Evolutionary conservation across 1,140 invertebrate genomes (phyloP), one percentile per base, ranked within the genome.

Genomic region (Anastatus disparis): DNA sequence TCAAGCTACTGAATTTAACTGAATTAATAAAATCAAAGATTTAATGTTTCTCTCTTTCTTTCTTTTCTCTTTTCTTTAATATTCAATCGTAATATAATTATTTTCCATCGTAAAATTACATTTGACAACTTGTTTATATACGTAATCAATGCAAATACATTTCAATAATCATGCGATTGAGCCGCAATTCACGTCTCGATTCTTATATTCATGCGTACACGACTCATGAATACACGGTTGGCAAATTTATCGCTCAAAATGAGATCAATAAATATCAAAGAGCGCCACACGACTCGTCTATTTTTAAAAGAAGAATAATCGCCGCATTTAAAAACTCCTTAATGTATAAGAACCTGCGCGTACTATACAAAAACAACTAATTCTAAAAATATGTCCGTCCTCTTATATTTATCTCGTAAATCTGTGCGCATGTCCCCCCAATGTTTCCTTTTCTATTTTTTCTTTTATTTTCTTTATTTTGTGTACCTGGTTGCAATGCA

Each of bases 211-310:
- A 35, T 2, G 7, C 20, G 7, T 24, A 26, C 31, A 9, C n/a
- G 4, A 12, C 8, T n/a, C n/a, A n/a, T n/a, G n/a, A n/a, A n/a
- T n/a, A n/a, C n/a, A n/a, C n/a, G n/a, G n/a, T n/a, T n/a, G n/a
- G n/a, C n/a, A n/a, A 29, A 63, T 70, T 70, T 53, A 70, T 55
- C 1, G 9, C 15, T 8, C 35, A 48, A 26, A 69, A 24, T 6
- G 26, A 59, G 67, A 44, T 62, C 50, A 63, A 70, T 70, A 55
- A 8, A 69, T 62, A n/a, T n/a, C n/a, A n/a, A n/a, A n/a, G n/a
- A n/a, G 46, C 46, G 27, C 42, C 20, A 35, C 22, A n/a, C 48
- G 48, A 35, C 22, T 52, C 31, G n/a, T 22, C 17, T 12, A n/a
- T n/a, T n/a, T n/a, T n/a, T n/a, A n/a, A n/a, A 22, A 22, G 26